Percentiles rank a stretch among this genome's conserved stretches.
phyloP scores from a whole-genome alignment of 2,113 vertebrate genomes.

The Trematocara nigrifrons region DNA sequence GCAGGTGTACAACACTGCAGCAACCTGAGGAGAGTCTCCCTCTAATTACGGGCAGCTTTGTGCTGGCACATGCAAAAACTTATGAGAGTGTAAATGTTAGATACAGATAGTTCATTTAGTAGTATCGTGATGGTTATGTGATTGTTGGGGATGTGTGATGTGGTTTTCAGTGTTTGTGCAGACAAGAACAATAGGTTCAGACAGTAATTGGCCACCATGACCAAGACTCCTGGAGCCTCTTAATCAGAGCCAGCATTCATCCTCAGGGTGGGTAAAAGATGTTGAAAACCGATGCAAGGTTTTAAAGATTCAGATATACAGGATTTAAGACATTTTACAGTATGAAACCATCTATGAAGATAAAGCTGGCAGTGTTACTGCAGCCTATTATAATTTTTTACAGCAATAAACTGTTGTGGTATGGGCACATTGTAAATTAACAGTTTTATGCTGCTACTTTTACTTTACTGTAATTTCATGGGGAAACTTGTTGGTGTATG shows the following conservation, averaged over 20 bases:
- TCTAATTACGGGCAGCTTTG: background rate
- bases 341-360: background rate
- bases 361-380: background rate
- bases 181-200: background rate
- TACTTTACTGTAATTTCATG: background rate
- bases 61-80: background rate
- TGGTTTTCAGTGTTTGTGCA: background rate
- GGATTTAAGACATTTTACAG: background rate
- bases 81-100: background rate
- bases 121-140: background rate
- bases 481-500: background rate
- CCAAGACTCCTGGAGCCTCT: background rate
- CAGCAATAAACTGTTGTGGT: background rate
- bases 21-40: background rate
- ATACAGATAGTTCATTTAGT: background rate
- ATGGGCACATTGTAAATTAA: background rate
- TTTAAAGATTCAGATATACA: background rate
- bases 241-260: background rate
- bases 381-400: background rate
- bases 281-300: background rate
- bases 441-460: background rate
- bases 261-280: background rate
- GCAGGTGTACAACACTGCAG: background rate
- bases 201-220: background rate
- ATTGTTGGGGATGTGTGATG: background rate